Evolutionary conservation across 2,113 vertebrate genomes (phyloP).

Genomic region (Nycticebus coucang): DNA sequence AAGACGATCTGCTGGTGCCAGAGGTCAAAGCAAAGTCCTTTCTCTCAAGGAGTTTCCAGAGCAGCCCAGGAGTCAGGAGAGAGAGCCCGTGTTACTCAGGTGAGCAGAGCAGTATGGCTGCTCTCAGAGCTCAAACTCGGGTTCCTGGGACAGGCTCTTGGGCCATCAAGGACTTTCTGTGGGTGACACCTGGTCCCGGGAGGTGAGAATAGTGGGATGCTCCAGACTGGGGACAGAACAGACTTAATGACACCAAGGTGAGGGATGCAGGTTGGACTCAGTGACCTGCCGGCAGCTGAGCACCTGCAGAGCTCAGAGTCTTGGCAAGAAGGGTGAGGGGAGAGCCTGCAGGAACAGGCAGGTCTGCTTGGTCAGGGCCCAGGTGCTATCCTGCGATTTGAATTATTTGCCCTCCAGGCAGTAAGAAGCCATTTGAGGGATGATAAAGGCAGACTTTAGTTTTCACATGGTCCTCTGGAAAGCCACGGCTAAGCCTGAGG

Average conservation of each 20-base stretch:
- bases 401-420: neutral
- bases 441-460: accelerated
- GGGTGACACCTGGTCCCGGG: too few species aligned
- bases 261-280: neutral
- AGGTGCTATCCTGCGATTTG: accelerated
- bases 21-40: neutral
- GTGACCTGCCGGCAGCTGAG: neutral
- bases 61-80: neutral
- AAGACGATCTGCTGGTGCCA: accelerated
- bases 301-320: neutral
- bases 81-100: accelerated
- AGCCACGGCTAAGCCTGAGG: accelerated
- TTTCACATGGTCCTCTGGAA: too few species aligned
- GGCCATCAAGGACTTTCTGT: neutral
- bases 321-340: neutral
- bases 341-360: accelerated
- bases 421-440: neutral
- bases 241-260: accelerated
- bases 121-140: accelerated
- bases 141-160: accelerated
- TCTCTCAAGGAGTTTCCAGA: neutral
- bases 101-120: accelerated
- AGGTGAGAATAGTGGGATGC: accelerated
- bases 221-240: neutral
- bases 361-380: accelerated